Evolutionary conservation across 2,797 vertebrate genomes (phyloP).

Genomic region (Tragopan temminckii): DNA sequence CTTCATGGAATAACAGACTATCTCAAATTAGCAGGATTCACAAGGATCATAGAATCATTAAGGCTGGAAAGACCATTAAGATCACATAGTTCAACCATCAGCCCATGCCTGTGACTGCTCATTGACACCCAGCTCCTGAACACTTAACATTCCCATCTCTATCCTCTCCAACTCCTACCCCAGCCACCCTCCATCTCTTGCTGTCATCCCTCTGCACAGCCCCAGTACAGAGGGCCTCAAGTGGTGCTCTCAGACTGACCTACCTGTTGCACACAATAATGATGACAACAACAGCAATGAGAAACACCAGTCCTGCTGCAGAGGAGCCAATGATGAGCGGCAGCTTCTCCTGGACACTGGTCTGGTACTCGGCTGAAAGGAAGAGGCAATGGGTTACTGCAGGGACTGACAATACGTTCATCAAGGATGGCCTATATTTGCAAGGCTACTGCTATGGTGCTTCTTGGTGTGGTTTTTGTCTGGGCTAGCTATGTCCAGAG

Average conservation of each 20-base stretch:
- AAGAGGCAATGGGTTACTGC: not conserved
- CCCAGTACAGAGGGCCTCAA: not conserved
- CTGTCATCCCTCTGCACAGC: fast-evolving
- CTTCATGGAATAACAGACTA: no score
- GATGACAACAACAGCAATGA: conserved; percentile 95
- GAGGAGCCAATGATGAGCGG: conserved; percentile 97
- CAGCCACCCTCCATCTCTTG: not conserved
- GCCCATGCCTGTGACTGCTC: no score
- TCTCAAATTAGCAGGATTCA: no score
- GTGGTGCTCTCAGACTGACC: not conserved
- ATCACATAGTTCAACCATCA: no score
- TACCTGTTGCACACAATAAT: conserved; percentile 96
- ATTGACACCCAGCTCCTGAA: no score
- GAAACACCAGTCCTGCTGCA: conserved; percentile 94
- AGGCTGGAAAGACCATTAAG: no score
- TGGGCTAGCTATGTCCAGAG: not conserved
- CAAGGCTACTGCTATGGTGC: not conserved
- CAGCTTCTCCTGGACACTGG: conserved; percentile 97
- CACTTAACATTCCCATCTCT: no score
- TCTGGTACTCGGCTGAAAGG: conserved; percentile 93
- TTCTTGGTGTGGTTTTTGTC: not conserved
- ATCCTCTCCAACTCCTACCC: no score
- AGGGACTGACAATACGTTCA: fast-evolving
- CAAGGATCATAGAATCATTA: no score
- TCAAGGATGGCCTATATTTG: fast-evolving